Conservation (phyloP, 2,113 vertebrate genomes). For the Hirundichthys speculiger region DNA sequence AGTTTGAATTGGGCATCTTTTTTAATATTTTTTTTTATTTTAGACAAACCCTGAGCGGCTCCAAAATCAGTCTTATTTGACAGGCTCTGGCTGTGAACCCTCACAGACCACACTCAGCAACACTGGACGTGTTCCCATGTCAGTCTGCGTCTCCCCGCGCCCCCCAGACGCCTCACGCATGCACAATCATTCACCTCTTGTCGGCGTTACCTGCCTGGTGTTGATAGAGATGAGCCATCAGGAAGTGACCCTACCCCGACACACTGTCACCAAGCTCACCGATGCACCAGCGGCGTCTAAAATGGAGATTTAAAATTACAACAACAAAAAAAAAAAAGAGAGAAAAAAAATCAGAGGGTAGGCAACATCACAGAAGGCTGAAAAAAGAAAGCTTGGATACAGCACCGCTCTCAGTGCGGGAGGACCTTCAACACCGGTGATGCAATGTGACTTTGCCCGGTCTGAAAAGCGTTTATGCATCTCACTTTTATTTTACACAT, state of each 20-base stretch:
- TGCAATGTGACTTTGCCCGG: too few relatives aligned
- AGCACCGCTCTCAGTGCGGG: conserved; percentile 79
- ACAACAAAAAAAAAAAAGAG: conserved; percentile 11
- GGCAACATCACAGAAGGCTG: conserved; percentile 26
- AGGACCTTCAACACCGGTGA: conserved; percentile 71
- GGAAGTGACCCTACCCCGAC: conserved; percentile 52
- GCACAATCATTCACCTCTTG: conserved; percentile 63
- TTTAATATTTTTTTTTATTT: conserved; percentile 37
- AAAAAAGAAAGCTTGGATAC: conserved; percentile 39
- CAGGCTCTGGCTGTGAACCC: conserved; percentile 20
- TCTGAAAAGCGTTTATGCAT: too few relatives aligned
- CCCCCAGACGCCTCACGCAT: conserved; percentile 35
- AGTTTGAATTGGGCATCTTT: conserved; percentile 35
- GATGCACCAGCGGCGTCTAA: conserved; percentile 68
- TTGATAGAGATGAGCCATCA: conserved; percentile 58
- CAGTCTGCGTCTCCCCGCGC: not conserved
- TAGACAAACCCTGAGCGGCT: conserved; percentile 10
- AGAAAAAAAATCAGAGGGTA: conserved; percentile 37
- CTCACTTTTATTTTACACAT: too few relatives aligned
- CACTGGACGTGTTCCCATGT: conserved; percentile 10
- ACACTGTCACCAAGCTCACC: conserved; percentile 56
- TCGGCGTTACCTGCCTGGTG: conserved; percentile 74
- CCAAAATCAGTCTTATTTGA: not conserved
- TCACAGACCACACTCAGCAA: conserved; percentile 8
- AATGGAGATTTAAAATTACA: conserved; percentile 72